A percentile compares a stretch with the other conserved stretches of the same genome.
These are phyloP conservation scores for Grantiella picta DNA, from an alignment of 2,113 vertebrate genomes.

Conservation along the genomic window DNA sequence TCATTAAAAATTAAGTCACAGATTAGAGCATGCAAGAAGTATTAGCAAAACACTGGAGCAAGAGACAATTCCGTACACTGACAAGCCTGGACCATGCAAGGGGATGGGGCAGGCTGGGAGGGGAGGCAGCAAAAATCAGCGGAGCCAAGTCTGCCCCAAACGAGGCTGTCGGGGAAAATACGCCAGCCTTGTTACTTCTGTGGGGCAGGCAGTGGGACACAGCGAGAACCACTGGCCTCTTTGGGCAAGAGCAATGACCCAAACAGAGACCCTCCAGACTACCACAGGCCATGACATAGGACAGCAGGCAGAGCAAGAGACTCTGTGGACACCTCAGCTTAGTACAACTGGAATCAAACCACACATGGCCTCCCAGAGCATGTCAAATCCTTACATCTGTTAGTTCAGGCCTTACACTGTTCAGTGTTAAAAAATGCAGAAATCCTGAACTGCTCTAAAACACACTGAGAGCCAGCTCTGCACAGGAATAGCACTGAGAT, in stretches of 20 bases:
- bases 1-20: slow-evolving; percentile 11
- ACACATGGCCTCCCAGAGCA: neutral
- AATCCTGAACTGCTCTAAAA: neutral
- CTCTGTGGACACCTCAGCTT: neutral
- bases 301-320: neutral
- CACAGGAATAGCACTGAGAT: neutral
- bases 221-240: neutral
- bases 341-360: neutral
- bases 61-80: neutral
- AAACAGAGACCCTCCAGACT: neutral
- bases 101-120: neutral
- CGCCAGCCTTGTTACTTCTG: neutral
- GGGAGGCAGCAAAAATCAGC: neutral
- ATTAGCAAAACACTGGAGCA: neutral
- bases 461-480: neutral
- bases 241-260: neutral
- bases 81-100: neutral
- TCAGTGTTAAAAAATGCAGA: neutral
- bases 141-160: neutral
- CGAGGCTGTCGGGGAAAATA: neutral
- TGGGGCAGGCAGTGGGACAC: neutral
- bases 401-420: neutral
- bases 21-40: slow-evolving; percentile 39
- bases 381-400: neutral
- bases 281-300: neutral